A percentile compares a stretch with the other conserved stretches of the same genome.
Conservation (phyloP, 2,888 invertebrate species). For the Stegana nigrithorax region DNA sequence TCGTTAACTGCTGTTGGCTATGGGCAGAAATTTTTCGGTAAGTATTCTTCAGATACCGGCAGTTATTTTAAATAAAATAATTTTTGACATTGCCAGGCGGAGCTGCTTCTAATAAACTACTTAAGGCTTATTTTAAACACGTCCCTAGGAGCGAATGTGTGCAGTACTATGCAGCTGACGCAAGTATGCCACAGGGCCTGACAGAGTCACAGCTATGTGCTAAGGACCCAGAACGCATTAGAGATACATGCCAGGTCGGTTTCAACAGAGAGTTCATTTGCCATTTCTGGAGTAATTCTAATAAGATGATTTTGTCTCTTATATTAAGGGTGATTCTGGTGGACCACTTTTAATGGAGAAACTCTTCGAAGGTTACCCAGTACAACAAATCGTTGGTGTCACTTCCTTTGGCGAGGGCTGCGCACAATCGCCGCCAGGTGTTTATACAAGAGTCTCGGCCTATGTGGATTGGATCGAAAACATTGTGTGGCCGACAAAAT, state of each 20-base stretch:
- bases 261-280: not conserved
- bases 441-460: slow-evolving; percentile 56
- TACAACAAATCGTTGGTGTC: slow-evolving; percentile 43
- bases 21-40: slow-evolving; percentile 69
- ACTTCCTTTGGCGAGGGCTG: slow-evolving; percentile 58
- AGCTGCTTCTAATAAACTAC: slow-evolving; percentile 39
- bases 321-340: slow-evolving; percentile 46
- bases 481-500: slow-evolving; percentile 54
- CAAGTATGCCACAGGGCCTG: slow-evolving; percentile 32
- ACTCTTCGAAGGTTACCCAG: not conserved
- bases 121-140: slow-evolving; percentile 37
- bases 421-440: slow-evolving; percentile 52
- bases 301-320: not conserved
- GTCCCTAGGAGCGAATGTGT: slow-evolving; percentile 30
- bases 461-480: slow-evolving; percentile 58
- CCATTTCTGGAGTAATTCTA: no score
- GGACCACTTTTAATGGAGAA: slow-evolving; percentile 38
- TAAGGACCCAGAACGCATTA: slow-evolving; percentile 32
- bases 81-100: slow-evolving; percentile 28
- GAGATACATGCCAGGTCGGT: slow-evolving; percentile 37
- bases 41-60: no score
- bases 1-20: slow-evolving; percentile 72
- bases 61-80: not conserved
- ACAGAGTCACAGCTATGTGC: slow-evolving; percentile 39
- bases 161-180: slow-evolving; percentile 21